Evolutionary conservation across 2,113 vertebrate species (phyloP).

Genomic region (Sinocyclocheilus anshuiensis): DNA sequence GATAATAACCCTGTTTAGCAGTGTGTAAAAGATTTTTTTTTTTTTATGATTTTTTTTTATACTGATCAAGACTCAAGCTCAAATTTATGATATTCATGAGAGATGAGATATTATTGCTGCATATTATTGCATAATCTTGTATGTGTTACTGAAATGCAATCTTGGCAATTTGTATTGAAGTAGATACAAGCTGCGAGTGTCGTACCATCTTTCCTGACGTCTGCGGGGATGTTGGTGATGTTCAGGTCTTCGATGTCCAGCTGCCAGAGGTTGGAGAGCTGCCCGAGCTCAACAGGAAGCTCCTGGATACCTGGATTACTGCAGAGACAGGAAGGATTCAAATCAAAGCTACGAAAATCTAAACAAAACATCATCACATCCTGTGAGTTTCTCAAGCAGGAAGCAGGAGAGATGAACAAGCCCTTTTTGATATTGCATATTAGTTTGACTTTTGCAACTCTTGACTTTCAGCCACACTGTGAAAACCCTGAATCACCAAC

Average conservation of each 20-base stretch:
- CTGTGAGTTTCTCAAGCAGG: neutral
- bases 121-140: neutral
- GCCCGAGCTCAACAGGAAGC: conserved; percentile 89
- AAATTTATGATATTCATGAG: neutral
- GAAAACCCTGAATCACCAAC: neutral
- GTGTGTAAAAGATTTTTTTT: neutral
- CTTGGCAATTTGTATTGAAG: neutral
- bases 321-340: conserved; percentile 49
- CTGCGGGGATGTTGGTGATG: conserved; percentile 85
- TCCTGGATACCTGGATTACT: conserved; percentile 93
- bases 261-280: conserved; percentile 94
- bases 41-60: neutral
- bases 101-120: neutral
- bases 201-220: conserved; percentile 87
- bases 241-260: conserved; percentile 90
- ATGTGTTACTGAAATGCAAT: neutral
- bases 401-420: neutral
- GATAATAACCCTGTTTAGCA: no score
- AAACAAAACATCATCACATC: neutral
- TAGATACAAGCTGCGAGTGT: neutral
- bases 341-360: neutral
- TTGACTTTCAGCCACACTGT: neutral
- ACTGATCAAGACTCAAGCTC: no score
- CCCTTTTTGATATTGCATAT: neutral
- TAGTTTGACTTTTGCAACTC: neutral